Evolutionary conservation across 2,113 vertebrate genomes (phyloP).

Genomic region (Pangasianodon hypophthalmus): DNA sequence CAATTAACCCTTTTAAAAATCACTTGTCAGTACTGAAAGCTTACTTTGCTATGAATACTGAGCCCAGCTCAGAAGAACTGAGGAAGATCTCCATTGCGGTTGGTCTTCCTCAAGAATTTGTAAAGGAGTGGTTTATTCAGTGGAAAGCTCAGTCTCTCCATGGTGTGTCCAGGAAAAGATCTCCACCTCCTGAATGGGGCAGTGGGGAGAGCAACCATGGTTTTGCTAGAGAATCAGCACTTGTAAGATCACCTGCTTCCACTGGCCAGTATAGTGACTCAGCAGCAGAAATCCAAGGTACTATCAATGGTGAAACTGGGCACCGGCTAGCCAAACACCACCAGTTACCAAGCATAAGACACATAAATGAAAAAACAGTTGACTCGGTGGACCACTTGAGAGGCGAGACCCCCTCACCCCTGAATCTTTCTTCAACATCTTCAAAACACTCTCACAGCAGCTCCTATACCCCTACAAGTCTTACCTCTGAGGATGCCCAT

Average conservation of each 20-base stretch:
- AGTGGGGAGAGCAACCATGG: slow-evolving; percentile 77
- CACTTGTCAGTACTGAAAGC: slow-evolving; percentile 94
- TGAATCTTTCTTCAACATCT: slow-evolving; percentile 94
- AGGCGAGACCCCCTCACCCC: slow-evolving; percentile 91
- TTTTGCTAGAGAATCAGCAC: slow-evolving; percentile 83
- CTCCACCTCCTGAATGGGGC: slow-evolving; percentile 82
- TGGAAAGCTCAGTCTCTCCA: slow-evolving; percentile 83
- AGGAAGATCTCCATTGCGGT: slow-evolving; percentile 95
- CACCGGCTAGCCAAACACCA: slow-evolving; percentile 87
- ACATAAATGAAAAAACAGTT: slow-evolving; percentile 79
- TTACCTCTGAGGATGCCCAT: slow-evolving; percentile 89
- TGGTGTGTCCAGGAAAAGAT: slow-evolving; percentile 78
- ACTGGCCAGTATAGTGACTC: slow-evolving; percentile 80
- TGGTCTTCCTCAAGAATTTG: slow-evolving; percentile 93
- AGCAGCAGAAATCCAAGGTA: slow-evolving; percentile 83
- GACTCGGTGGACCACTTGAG: slow-evolving; percentile 86
- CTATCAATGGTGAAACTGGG: slow-evolving; percentile 84
- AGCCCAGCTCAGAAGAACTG: slow-evolving; percentile 94
- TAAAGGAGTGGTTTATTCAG: slow-evolving; percentile 94
- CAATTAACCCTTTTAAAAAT: slow-evolving; percentile 89
- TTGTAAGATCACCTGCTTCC: slow-evolving; percentile 77
- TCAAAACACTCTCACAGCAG: slow-evolving; percentile 96
- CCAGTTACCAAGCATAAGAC: slow-evolving; percentile 86
- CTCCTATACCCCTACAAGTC: slow-evolving; percentile 96
- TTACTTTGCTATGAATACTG: slow-evolving; percentile 96